phyloP scores from a whole-genome alignment of 2,797 vertebrate genomes.

The Melopsittacus undulatus region DNA sequence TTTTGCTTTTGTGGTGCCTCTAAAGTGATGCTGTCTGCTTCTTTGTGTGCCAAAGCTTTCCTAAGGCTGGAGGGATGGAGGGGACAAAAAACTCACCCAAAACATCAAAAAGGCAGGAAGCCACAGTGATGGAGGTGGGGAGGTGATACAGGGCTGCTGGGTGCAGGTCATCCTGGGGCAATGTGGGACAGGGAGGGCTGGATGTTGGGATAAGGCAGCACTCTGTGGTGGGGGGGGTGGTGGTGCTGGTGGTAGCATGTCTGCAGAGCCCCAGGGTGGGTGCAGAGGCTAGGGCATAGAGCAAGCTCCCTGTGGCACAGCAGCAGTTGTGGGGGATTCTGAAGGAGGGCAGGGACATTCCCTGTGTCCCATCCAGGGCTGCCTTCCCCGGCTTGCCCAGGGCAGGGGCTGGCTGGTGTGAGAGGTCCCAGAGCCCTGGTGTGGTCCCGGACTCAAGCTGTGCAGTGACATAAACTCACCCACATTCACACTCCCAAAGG shows the following conservation, averaged over 20 bases:
- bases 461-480: neutral
- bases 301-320: neutral
- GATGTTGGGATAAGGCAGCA: too few relatives aligned
- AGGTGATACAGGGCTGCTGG: rapidly evolving
- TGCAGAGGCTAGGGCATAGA: neutral
- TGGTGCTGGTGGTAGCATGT: neutral
- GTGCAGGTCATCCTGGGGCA: neutral
- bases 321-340: neutral
- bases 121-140: neutral
- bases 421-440: neutral
- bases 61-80: neutral
- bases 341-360: neutral
- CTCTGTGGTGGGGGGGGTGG: too few relatives aligned
- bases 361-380: rapidly evolving
- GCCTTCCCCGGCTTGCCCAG: neutral
- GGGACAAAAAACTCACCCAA: too few relatives aligned
- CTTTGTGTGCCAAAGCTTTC: neutral
- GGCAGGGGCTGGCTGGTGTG: neutral
- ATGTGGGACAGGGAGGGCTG: neutral
- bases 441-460: neutral
- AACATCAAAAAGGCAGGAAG: neutral
- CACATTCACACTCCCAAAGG: neutral
- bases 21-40: neutral
- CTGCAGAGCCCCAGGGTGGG: neutral
- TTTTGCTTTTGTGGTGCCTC: neutral